Evolutionary conservation across 2,888 invertebrate species (phyloP), one percentile per base, ranked within the genome.

Genomic region (Dolichomitus sp.): DNA sequence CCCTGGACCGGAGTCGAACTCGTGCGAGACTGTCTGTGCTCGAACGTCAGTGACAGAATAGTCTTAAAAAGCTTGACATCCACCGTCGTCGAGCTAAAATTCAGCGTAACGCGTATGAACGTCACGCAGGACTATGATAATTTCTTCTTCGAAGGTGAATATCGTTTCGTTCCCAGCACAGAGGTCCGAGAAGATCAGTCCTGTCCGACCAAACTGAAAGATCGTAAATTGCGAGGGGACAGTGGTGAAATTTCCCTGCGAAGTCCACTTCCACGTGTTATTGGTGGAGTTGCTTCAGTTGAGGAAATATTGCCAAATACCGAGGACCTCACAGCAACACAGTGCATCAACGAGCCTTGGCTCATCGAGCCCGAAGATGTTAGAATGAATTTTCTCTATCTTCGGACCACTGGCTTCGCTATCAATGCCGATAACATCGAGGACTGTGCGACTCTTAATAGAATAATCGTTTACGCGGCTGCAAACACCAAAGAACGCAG

Each of bases 101-200:
- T 97, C 91, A 95, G 96, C 23, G 95, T 97, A 7, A 96, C 96
- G 14, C 95, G 96, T 92, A 97, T 98, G 98, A 96, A 96, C 94
- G 96, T 97, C 77, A 96, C 97, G 7, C 97, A 97, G 93, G 97
- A 97, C 94, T 97, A 97, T 90, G 95, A 96, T 77, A 96, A 97
- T 91, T 97, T 97, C 93, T 96, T 96, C 91, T 97, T 97, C 94
- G 97, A 97, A 89, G 97, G 96, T 0, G 96, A 95, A 91, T 96
- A 96, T 88, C 96, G 96, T 90, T 96, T 96, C 92, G 94, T 96
- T 65, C 94, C 96, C 0, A 94, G 94, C 59, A 94, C 94, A 1
- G 95, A 95, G 61, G 87, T 90, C 0, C 70, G 83, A 45, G 95
- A 95, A 85, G 95, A 95, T 59, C 93, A 93, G 83, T 93, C 93